These are phyloP conservation scores for Sebastolobus altivelis DNA, from an alignment of 2,797 vertebrate species.

Conservation along the genomic window DNA sequence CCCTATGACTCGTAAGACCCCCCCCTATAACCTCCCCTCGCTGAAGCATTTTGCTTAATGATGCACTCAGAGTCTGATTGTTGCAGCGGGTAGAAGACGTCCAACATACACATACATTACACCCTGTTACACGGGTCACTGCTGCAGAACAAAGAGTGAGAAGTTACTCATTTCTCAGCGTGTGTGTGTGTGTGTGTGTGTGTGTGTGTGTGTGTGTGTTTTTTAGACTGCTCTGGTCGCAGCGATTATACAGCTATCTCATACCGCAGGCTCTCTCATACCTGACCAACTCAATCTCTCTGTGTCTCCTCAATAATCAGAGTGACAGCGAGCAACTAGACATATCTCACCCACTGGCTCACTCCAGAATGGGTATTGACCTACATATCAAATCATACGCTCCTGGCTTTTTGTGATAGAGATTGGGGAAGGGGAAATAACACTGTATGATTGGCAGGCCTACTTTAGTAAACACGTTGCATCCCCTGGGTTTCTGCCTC, in stretches of 20 bases:
- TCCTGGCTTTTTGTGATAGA: constrained; percentile 66
- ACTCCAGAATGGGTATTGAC: constrained; percentile 77
- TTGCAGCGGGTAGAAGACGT: constrained; percentile 54
- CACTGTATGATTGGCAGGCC: constrained; percentile 67
- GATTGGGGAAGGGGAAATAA: constrained; percentile 11
- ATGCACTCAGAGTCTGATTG: constrained; percentile 69
- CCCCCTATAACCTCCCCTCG: constrained; percentile 14
- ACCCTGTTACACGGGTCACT: constrained; percentile 73
- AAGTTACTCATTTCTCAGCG: constrained; percentile 62
- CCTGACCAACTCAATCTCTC: constrained; percentile 80
- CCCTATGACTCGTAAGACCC: constrained; percentile 32
- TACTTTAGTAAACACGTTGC: constrained; percentile 70
- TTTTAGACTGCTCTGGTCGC: constrained; percentile 27
- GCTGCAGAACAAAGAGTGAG: constrained; percentile 70
- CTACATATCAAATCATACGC: constrained; percentile 82
- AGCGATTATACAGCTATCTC: constrained; percentile 74
- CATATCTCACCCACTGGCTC: constrained; percentile 75
- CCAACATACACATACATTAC: constrained; percentile 65
- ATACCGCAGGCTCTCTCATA: constrained; percentile 73
- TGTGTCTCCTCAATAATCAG: constrained; percentile 80
- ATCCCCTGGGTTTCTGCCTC: constrained; percentile 53
- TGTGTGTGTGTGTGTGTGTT: constrained; percentile 11
- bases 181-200: constrained; percentile 27
- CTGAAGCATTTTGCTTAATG: constrained; percentile 70
- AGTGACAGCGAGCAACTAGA: constrained; percentile 79